These are phyloP conservation scores for Paramisgurnus dabryanus DNA, from an alignment of 2,113 vertebrate species.

Conservation along the genomic window DNA sequence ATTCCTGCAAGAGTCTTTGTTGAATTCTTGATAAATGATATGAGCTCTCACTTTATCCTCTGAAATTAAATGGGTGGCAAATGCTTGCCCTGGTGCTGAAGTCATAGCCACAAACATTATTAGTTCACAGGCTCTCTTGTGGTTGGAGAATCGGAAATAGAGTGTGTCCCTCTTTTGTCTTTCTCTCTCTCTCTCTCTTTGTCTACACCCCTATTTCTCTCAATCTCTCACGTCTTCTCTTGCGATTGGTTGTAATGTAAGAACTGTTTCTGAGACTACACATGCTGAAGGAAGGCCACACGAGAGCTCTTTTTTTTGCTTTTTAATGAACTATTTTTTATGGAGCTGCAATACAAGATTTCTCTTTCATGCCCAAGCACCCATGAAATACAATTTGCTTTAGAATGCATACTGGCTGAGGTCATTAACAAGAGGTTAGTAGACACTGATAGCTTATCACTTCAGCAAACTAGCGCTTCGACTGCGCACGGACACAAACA, in stretches of 20 bases:
- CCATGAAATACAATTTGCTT: conserved; percentile 67
- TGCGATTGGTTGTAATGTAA: conserved; percentile 64
- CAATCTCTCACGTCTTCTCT: conserved; percentile 32
- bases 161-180: conserved; percentile 43
- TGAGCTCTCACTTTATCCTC: conserved; percentile 54
- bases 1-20: conserved; percentile 12
- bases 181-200: neutral
- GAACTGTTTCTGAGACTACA: conserved; percentile 59
- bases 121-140: conserved; percentile 51
- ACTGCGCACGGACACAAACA: conserved; percentile 10
- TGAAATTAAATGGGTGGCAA: conserved; percentile 59
- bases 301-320: conserved; percentile 29
- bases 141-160: conserved; percentile 46
- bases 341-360: conserved; percentile 70
- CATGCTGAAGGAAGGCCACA: conserved; percentile 48
- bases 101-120: conserved; percentile 58
- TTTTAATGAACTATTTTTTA: conserved; percentile 72
- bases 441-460: conserved; percentile 18
- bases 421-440: conserved; percentile 58
- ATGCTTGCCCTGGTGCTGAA: conserved; percentile 42
- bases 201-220: neutral
- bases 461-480: conserved; percentile 18
- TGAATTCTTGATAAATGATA: conserved; percentile 32
- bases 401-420: conserved; percentile 53
- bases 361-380: conserved; percentile 70